A percentile compares a stretch with the other conserved stretches of the same genome.
phyloP scores from a whole-genome alignment of 2,797 vertebrate genomes.

The Myotis vivesi region DNA sequence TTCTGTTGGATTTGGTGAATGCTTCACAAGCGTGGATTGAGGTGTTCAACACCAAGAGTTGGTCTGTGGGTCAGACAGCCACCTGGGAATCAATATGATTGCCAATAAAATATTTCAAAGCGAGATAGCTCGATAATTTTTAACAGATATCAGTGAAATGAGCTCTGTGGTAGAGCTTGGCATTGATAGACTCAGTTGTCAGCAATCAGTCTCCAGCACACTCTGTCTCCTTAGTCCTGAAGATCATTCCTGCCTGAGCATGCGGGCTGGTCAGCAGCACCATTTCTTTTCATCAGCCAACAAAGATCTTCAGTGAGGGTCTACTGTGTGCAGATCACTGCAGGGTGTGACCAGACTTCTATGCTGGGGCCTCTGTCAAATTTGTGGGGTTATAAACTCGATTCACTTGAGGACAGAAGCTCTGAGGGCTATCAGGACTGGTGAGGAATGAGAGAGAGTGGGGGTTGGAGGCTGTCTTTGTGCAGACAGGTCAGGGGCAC shows the following conservation, averaged over 20 bases:
- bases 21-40: not conserved
- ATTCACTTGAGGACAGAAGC: not conserved
- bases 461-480: not conserved
- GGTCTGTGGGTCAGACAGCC: not conserved
- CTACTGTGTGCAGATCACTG: not conserved
- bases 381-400: too few relatives aligned
- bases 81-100: not conserved
- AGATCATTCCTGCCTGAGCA: not conserved
- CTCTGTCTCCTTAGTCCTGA: not conserved
- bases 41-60: not conserved
- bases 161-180: not conserved
- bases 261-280: not conserved
- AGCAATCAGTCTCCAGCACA: not conserved
- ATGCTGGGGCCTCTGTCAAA: not conserved
- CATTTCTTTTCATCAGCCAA: not conserved
- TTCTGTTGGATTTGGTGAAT: not conserved
- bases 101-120: not conserved
- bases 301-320: not conserved
- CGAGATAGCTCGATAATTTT: not conserved
- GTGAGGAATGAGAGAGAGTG: not conserved
- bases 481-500: not conserved
- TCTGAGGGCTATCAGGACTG: not conserved
- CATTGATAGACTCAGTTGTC: not conserved
- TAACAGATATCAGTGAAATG: not conserved
- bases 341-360: not conserved